Evolutionary conservation across 2,797 vertebrate genomes (phyloP).

Genomic region (Cirrhinus mrigala): DNA sequence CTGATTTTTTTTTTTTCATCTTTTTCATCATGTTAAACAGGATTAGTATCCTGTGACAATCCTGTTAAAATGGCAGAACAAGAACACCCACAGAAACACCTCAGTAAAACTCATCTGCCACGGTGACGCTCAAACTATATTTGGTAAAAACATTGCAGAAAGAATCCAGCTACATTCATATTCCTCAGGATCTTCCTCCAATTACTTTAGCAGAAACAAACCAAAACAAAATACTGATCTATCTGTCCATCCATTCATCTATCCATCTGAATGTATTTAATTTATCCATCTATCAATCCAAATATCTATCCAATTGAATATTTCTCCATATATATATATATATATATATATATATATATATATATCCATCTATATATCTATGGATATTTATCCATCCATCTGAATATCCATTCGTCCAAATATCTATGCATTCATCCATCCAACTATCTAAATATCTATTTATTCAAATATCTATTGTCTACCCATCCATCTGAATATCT

Average conservation of each 20-base stretch:
- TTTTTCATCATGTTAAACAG: background rate
- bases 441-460: too few relatives aligned
- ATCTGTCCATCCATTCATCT: background rate
- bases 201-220: background rate
- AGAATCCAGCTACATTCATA: background rate
- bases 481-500: background rate
- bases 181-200: background rate
- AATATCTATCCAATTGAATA: too few relatives aligned
- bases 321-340: too few relatives aligned
- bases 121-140: background rate
- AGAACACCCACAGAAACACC: background rate
- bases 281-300: background rate
- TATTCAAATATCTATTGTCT: too few relatives aligned
- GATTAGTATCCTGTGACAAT: slow-evolving; percentile 13
- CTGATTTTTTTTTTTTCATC: background rate
- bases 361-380: background rate
- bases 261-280: background rate
- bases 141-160: background rate
- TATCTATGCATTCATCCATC: background rate
- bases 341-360: too few relatives aligned
- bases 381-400: background rate
- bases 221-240: too few relatives aligned
- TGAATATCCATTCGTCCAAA: too few relatives aligned
- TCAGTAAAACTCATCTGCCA: background rate
- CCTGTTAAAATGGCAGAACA: slow-evolving; percentile 12